These are phyloP conservation scores for Lasioglossum pauxillum DNA, from an alignment of 2,888 invertebrate genomes.

Conservation along the genomic window DNA sequence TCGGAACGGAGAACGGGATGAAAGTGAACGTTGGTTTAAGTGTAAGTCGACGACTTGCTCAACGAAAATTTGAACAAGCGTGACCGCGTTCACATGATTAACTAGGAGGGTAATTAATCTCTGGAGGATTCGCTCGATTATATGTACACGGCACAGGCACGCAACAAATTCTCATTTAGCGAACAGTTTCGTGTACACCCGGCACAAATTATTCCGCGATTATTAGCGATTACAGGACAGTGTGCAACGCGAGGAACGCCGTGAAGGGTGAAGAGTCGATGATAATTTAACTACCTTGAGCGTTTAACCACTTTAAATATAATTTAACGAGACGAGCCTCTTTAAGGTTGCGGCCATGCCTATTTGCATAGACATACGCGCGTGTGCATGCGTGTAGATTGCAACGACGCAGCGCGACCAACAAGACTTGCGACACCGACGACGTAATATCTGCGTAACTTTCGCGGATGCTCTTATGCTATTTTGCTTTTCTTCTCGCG, in stretches of 20 bases:
- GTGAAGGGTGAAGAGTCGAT: conserved; percentile 17
- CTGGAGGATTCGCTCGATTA: background rate
- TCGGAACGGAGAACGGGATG: background rate
- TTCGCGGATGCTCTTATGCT: background rate
- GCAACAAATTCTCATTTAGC: conserved; percentile 14
- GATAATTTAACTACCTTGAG: conserved; percentile 49
- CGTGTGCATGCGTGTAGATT: conserved; percentile 1
- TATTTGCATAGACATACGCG: conserved; percentile 47
- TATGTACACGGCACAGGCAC: background rate
- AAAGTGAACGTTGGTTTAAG: background rate
- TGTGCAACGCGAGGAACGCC: conserved; percentile 16
- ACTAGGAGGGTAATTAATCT: conserved; percentile 9
- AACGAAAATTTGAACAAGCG: background rate
- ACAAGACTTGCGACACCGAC: background rate
- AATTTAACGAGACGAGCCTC: conserved; percentile 54
- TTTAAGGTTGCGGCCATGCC: conserved; percentile 21
- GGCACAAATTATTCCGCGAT: conserved; percentile 43
- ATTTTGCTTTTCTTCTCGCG: background rate
- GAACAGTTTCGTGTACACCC: background rate
- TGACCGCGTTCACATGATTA: conserved; percentile 11
- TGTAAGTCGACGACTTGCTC: background rate
- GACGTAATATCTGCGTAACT: conserved; percentile 20
- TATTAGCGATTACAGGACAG: conserved; percentile 43
- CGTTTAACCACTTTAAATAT: conserved; percentile 49
- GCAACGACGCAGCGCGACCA: conserved; percentile 17